phyloP scores from a whole-genome alignment of 1,140 invertebrate genomes.

The Platyscapa corneri region DNA sequence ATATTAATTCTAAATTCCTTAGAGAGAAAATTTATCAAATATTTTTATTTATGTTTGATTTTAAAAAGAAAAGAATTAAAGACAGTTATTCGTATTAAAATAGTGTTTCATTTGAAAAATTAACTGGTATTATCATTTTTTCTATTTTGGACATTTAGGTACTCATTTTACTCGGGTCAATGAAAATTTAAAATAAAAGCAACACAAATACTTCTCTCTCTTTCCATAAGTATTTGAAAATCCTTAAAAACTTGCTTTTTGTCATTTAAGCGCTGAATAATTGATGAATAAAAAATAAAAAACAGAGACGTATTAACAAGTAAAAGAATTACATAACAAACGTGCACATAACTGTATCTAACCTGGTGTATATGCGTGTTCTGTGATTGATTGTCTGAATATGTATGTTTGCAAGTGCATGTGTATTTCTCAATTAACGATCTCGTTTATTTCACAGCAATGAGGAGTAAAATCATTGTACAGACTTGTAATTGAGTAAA shows the following conservation, averaged over 20 bases:
- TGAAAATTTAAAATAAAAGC: not conserved
- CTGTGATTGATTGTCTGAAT: not conserved
- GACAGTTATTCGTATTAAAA: not conserved
- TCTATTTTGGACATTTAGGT: constrained; percentile 9
- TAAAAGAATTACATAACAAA: not conserved
- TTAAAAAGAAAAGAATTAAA: not conserved
- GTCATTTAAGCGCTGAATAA: not conserved
- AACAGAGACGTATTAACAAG: not conserved
- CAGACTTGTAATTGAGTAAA: not conserved
- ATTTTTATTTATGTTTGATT: not conserved
- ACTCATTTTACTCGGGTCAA: constrained; percentile 35
- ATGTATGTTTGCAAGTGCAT: not conserved
- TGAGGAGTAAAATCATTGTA: not conserved
- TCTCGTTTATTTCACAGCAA: not conserved
- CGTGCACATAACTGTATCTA: not conserved
- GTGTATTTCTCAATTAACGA: not conserved
- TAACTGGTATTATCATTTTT: not conserved
- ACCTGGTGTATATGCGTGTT: not conserved
- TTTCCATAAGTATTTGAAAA: constrained; percentile 2
- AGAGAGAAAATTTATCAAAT: constrained; percentile 3
- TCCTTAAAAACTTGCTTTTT: not conserved
- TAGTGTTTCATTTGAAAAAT: not conserved
- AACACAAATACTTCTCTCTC: constrained; percentile 36
- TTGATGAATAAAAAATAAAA: not conserved
- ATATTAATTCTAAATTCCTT: not conserved